Conservation (phyloP, 1,140 invertebrate genomes). For the Platorchestia sp. region DNA sequence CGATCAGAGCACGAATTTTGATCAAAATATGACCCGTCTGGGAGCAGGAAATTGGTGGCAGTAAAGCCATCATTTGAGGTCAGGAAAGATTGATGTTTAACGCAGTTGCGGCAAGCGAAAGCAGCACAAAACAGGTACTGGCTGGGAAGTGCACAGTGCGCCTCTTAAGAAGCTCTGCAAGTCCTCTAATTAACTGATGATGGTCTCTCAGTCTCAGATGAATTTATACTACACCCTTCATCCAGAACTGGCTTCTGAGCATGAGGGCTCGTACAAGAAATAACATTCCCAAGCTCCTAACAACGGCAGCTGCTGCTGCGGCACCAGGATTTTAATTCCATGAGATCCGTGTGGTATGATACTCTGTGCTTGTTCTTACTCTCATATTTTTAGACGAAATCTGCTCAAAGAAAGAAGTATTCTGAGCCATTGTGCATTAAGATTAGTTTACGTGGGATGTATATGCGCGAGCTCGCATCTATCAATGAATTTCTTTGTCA, state of each 20-base stretch:
- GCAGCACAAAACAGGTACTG: background rate
- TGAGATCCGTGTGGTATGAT: background rate
- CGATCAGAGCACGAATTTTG: slow-evolving; percentile 9
- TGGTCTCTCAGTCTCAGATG: background rate
- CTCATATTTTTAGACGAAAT: background rate
- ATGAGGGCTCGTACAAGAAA: background rate
- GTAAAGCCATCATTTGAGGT: slow-evolving; percentile 41
- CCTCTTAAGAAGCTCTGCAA: background rate
- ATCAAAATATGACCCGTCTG: slow-evolving; percentile 28
- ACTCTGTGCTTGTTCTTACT: background rate
- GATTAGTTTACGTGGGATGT: background rate
- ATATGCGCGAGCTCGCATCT: too few species aligned
- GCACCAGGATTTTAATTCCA: background rate
- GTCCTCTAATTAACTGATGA: slow-evolving; percentile 46
- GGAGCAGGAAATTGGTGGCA: background rate
- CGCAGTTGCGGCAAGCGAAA: slow-evolving; percentile 31
- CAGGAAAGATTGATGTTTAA: slow-evolving; percentile 45
- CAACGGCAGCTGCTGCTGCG: too few species aligned
- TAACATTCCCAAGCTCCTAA: background rate
- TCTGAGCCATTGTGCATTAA: background rate
- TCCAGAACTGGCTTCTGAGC: slow-evolving; percentile 3
- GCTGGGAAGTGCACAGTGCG: slow-evolving; percentile 5
- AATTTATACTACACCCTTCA: slow-evolving; percentile 32
- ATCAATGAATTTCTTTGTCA: background rate
- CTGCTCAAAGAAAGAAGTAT: background rate